Base-by-base conservation (phyloP, 2,797 vertebrate species). In the Sebastiscus tertius region DNA sequence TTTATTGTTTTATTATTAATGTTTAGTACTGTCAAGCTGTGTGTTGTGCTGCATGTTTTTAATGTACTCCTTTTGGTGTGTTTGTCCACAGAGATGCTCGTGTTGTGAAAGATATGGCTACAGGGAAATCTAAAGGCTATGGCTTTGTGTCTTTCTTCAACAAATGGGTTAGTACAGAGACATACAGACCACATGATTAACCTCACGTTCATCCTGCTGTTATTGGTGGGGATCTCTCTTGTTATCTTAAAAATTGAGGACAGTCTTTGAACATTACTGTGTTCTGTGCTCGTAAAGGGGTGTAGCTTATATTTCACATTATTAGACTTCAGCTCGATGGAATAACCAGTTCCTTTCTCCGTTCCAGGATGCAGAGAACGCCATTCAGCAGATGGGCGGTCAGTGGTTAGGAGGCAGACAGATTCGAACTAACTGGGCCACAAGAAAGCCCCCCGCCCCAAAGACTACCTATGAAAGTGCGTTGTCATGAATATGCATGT, bases 111-210 rank as follows among this genome's bases (percentile, higher is more conserved):
- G 98, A 99, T 91, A 97, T 99, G 97, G 97, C 98, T 16, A 99
- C 98, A 26, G 98, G 98, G 71, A 99, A 99, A 92, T 99, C 98
- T 73, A 99, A 98, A 94, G 98, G 98, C 91, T 99, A 99, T 61
- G 98, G 98, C 89, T 99, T 99, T 78, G 98, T 99, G 73, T 99
- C 98, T 88, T 99, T 99, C 96, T 98, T 98, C 95, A 98, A 99
- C 93, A 99, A 99, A 95, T 99, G 98, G 98, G 98, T 99, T 89
- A 94, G 96, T 87, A 26, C n/a, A 27, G 26, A 49, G 61, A 46
- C 3, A 1, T 8, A 29, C 5, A 39, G 9, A 4, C 14, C n/a
- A 59, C 22, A 14, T 55, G 24, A 39, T 74, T 42, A 1, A 42
- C 61, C 2, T 61, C 22, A 1, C 4, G 1, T 22, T 69, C 20